Base-by-base conservation (phyloP, 2,113 vertebrate genomes). In the Aptenodytes forsteri region DNA sequence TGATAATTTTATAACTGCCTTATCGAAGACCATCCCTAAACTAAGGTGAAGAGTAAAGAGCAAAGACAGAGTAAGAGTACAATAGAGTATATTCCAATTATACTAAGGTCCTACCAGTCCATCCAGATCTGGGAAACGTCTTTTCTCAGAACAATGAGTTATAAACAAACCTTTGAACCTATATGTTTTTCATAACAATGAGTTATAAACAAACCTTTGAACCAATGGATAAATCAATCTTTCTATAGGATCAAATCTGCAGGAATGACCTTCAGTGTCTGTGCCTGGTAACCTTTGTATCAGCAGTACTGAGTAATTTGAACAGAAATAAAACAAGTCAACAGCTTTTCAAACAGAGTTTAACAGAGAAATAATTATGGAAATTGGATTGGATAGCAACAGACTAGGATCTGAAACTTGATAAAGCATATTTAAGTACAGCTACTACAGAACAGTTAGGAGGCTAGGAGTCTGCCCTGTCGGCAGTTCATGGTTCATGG, bases 291-390 rank as follows among this genome's bases (percentile, higher is more conserved):
- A 64, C 23, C n/a, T 93, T 79, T 1, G 0, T 62, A 54, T 76
- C 30, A 73, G 25, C 23, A 83, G 11, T n/a, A 49, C 11, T 62
- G 54, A 94, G 70, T 49, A 90, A 81, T 73, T 21, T 80, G 30
- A 94, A 83, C 26, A 83, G 62, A 95, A 96, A 89, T 71, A 65
- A 85, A 94, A 72, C 18, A 90, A 88, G 32, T 56, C 49, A 79
- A 58, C 42, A 90, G 18, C 22, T 82, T 84, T 93, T 52, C 42
- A 67, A 80, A 67, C 34, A 16, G 26, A 56, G 16, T 72, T 80
- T 77, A 90, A 88, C 46, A 66, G 85, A 76, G 50, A 92, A 86
- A 88, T 86, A 84, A 93, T 83, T 69, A 77, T 11, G 44, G 64
- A 75, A 86, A 78, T 54, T 26, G 44, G 46, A 81, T 93, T 67